A percentile compares a stretch with the other conserved stretches of the same genome.
Conservation (phyloP, 2,888 invertebrate species). For the Hetaerina titia region DNA sequence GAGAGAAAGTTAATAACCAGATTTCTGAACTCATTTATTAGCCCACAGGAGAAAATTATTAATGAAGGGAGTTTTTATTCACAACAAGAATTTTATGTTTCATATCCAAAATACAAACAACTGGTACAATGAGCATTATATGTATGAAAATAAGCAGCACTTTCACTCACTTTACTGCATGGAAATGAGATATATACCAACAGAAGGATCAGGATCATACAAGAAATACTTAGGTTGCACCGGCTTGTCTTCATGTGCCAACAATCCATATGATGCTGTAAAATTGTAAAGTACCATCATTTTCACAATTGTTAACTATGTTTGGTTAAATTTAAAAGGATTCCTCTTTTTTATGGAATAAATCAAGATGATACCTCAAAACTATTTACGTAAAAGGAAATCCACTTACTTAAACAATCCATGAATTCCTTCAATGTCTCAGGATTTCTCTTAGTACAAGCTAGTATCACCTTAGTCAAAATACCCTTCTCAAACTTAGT, state of each 20-base stretch:
- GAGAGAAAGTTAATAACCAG: no score
- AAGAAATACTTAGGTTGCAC: slow-evolving; percentile 11
- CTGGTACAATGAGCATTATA: no score
- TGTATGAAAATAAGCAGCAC: not conserved
- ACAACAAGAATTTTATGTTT: no score
- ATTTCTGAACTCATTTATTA: no score
- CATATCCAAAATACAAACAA: no score
- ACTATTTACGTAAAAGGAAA: not conserved
- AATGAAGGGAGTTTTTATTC: no score
- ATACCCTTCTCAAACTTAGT: not conserved
- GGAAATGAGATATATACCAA: slow-evolving; percentile 2
- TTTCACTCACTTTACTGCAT: not conserved
- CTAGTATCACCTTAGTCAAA: not conserved
- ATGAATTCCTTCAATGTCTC: slow-evolving; percentile 21
- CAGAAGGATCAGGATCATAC: slow-evolving; percentile 50
- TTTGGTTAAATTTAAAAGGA: no score
- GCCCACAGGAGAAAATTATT: no score
- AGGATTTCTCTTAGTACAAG: slow-evolving; percentile 48
- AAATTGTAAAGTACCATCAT: not conserved
- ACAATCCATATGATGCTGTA: not conserved
- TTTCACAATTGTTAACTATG: not conserved
- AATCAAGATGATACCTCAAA: not conserved
- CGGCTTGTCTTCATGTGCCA: not conserved
- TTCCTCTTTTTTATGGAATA: no score
- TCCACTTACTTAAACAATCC: slow-evolving; percentile 25